A percentile compares a stretch with the other conserved stretches of the same genome.
These are phyloP conservation scores for Gryllus bimaculatus DNA, from an alignment of 1,140 invertebrate genomes.

Conservation along the genomic window DNA sequence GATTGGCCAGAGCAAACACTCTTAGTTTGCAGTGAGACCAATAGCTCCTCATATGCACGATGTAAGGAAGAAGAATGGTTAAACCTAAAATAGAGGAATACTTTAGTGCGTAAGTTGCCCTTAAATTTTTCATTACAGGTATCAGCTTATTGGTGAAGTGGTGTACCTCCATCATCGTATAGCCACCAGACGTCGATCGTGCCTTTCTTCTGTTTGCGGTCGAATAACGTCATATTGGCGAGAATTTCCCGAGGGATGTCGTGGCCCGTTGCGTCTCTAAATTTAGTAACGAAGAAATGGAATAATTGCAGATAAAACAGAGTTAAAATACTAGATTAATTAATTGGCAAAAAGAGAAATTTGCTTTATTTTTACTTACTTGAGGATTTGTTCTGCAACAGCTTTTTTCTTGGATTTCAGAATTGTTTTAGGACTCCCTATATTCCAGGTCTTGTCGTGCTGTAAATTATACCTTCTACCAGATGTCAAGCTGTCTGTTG, in stretches of 20 bases:
- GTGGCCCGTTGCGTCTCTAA: conserved; percentile 37
- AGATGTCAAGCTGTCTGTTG: conserved; percentile 1
- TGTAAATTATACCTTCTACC: not conserved
- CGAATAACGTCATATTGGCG: conserved; percentile 55
- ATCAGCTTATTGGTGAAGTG: no score
- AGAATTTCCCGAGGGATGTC: conserved; percentile 44
- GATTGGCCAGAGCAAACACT: conserved; percentile 82
- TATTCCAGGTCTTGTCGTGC: not conserved
- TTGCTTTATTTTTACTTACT: conserved; percentile 9
- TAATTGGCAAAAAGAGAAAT: not conserved
- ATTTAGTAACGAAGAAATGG: not conserved
- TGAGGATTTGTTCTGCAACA: conserved; percentile 37
- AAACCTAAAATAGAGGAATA: conserved; percentile 44
- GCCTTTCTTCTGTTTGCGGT: conserved; percentile 53
- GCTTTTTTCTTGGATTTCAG: conserved; percentile 37
- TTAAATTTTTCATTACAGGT: no score
- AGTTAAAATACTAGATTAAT: not conserved
- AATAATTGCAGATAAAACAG: not conserved
- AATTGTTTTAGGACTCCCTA: conserved; percentile 9
- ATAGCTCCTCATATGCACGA: conserved; percentile 72
- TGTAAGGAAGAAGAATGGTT: conserved; percentile 86
- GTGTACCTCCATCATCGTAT: conserved; percentile 84
- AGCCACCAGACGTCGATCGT: conserved; percentile 95
- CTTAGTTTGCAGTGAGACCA: conserved; percentile 81
- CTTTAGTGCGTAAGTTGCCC: not conserved